Evolutionary conservation across 2,113 vertebrate genomes (phyloP).

Genomic region (Cyanoramphus novaezelandiae): DNA sequence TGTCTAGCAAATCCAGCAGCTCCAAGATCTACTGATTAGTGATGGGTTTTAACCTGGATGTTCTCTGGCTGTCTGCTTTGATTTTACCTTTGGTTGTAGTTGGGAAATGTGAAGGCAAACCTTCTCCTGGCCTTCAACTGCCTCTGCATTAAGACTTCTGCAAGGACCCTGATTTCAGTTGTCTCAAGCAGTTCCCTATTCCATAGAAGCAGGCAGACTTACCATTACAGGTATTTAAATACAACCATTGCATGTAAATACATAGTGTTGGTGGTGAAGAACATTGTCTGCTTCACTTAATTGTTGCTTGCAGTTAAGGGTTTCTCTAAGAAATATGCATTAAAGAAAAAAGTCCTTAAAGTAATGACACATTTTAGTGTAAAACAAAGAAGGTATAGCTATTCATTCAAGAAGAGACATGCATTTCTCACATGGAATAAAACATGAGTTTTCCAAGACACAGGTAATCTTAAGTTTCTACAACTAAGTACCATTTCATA

Average conservation of each 20-base stretch:
- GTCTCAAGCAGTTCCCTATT: neutral
- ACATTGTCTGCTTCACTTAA: neutral
- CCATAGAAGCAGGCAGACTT: neutral
- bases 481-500: neutral
- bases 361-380: neutral
- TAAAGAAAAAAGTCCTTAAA: neutral
- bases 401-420: neutral
- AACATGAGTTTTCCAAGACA: neutral
- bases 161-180: neutral
- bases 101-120: neutral
- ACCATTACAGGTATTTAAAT: neutral
- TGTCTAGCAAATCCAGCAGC: neutral
- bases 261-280: neutral
- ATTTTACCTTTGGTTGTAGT: neutral
- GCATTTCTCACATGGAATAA: neutral
- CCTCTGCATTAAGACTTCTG: neutral
- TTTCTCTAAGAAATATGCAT: neutral
- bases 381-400: neutral
- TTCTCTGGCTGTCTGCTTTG: neutral
- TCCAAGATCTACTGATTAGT: neutral
- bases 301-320: neutral
- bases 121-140: neutral
- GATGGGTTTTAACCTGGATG: neutral
- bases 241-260: neutral
- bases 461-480: neutral